Evolutionary conservation across 2,888 invertebrate species (phyloP).

Genomic region (Drymonia ruficornis): DNA sequence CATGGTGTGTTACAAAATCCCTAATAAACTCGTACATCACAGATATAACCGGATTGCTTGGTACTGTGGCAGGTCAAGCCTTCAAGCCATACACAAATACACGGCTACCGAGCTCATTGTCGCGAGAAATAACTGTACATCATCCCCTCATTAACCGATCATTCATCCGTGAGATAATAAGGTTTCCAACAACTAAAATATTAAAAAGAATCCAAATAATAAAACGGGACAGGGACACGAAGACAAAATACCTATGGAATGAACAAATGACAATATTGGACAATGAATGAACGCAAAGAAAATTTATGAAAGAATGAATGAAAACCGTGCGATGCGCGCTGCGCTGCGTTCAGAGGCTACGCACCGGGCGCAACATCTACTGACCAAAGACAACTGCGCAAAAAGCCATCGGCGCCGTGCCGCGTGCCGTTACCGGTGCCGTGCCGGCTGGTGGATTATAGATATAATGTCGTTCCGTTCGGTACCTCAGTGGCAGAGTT

Average conservation of each 20-base stretch:
- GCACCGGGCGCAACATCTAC: too few species aligned
- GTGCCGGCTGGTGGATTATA: too few species aligned
- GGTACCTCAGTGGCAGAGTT: too few species aligned
- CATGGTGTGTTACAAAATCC: slow-evolving; percentile 27
- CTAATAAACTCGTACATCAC: slow-evolving; percentile 42
- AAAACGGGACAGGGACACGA: slow-evolving; percentile 55
- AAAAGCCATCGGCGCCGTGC: too few species aligned
- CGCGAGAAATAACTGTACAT: slow-evolving; percentile 23
- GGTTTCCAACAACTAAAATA: slow-evolving; percentile 17
- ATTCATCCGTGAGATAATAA: slow-evolving; percentile 29
- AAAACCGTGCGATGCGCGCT: too few species aligned
- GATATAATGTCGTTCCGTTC: too few species aligned
- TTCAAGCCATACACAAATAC: slow-evolving; percentile 48
- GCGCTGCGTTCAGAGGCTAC: too few species aligned
- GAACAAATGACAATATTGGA: slow-evolving; percentile 5
- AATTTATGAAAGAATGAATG: too few species aligned
- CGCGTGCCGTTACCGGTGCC: too few species aligned
- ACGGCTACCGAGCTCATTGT: slow-evolving; percentile 33
- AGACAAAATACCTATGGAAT: slow-evolving; percentile 50
- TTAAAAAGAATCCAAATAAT: slow-evolving; percentile 37
- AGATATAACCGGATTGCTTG: slow-evolving; percentile 19
- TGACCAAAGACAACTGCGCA: too few species aligned
- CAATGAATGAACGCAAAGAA: too few species aligned
- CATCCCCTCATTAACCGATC: slow-evolving; percentile 25
- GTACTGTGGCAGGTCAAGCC: slow-evolving; percentile 27